Base-by-base conservation (phyloP, 2,113 vertebrate genomes). In the Lota lota region DNA sequence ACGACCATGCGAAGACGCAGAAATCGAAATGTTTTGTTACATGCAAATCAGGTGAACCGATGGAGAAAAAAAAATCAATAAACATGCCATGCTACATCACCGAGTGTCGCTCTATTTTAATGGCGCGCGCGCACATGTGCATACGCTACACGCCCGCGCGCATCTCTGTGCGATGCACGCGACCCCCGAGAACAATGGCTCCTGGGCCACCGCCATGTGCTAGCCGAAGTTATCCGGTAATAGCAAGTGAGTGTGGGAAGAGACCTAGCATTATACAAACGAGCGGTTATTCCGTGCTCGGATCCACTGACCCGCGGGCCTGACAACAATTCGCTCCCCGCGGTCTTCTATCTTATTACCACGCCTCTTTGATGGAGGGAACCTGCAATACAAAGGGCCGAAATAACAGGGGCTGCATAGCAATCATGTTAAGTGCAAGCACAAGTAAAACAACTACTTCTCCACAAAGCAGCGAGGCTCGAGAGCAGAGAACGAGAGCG, bases 191-290 rank as follows among this genome's bases (percentile, higher is more conserved):
- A 10, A 47, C 40, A 80, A 79, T 75, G 69, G 64, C 77, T 77
- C 69, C 40, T 47, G 28, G 2, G 28, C 28, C 28, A 4, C 28
- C 28, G 28, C 28, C 28, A 70, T 12, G 75, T 11, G 76, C 70
- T 81, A 10, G 79, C 66, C 60, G 74, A 61, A 68, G 68, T 66
- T 69, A 69, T 75, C 78, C 78, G 75, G 83, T 81, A 80, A 88
- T 82, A 74, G 69, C 74, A 61, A 11, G 53, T 40, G 76, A 76
- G 57, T 65, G 28, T 72, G 73, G 72, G 77, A 70, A 36, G 70
- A 83, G 83, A 88, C 84, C 75, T 85, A 64, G 72, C 85, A 87
- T 88, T 83, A 85, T 83, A 78, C 0, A 86, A 82, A 86, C 83
- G 63, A 88, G 80, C 54, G 78, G 83, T 76, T 84, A 74, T 75